These are phyloP conservation scores for Lagenorhynchus albirostris DNA, from an alignment of 2,113 vertebrate species.

Conservation along the genomic window DNA sequence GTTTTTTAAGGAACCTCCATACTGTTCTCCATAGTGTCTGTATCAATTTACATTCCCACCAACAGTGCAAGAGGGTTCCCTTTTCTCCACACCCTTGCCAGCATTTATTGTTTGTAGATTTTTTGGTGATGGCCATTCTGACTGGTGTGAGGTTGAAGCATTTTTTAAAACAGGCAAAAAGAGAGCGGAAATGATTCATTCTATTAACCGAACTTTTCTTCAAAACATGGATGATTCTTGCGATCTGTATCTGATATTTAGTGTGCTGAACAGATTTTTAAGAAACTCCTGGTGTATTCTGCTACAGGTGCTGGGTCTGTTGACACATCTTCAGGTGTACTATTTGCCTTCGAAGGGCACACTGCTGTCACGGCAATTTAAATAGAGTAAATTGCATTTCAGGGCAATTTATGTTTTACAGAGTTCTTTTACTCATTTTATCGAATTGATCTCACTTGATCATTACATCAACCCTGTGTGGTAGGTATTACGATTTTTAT, in stretches of 20 bases:
- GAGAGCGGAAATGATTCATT: slow-evolving; percentile 1
- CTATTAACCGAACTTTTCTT: slow-evolving; percentile 30
- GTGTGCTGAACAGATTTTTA: background rate
- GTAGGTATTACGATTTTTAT: background rate
- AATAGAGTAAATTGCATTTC: background rate
- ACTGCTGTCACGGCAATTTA: background rate
- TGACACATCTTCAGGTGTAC: background rate
- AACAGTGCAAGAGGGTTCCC: no score
- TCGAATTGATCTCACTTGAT: background rate
- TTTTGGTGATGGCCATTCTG: no score
- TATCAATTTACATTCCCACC: no score
- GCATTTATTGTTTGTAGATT: no score
- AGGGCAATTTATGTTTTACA: background rate
- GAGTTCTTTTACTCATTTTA: background rate
- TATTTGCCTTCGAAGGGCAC: background rate
- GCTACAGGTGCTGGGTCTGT: background rate
- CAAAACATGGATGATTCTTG: background rate
- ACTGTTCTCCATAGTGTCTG: no score
- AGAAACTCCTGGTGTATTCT: background rate
- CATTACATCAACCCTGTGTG: background rate
- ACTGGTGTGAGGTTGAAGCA: background rate
- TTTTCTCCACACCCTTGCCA: no score
- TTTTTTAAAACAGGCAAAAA: slow-evolving; percentile 14
- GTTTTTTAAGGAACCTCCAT: no score
- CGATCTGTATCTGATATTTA: background rate